Base-by-base conservation (phyloP, 2,888 invertebrate species). In the Andrena flavipes region DNA sequence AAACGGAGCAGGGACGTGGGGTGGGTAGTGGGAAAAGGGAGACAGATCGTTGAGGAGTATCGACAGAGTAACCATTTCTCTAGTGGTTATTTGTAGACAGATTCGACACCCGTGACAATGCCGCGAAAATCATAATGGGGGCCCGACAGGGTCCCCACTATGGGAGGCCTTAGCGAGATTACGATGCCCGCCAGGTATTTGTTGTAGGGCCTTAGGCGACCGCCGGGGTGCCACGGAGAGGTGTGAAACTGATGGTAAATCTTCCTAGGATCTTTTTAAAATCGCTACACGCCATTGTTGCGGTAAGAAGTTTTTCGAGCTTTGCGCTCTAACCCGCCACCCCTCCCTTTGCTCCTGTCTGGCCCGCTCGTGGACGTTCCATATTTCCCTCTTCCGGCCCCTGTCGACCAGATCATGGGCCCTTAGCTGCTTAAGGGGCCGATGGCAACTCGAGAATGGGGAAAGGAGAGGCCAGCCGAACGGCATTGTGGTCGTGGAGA, bases 21-120 rank as follows among this genome's bases (percentile, higher is more conserved):
- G 10, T 42, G 30, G 26, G 7, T n/a, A 16, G 51, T 54, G 77
- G 76, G 30, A n/a, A 20, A 73, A 65, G 48, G 51, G 60, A 78
- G 23, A 80, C 62, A 74, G 76, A 67, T 63, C 62, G 74, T 33
- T 30, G 72, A 82, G 77, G 71, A 88, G 87, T 88, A 85, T 85
- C 82, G 87, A 89, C 83, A 82, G 82, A 87, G 90, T 89, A 91
- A 92, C 91, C 87, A 92, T 92, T 91, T 91, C 91, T 93, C 92
- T 93, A 92, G 92, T 92, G 93, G 93, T 93, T 93, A 93, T 93
- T 94, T 93, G 93, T 92, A 92, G 93, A 94, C 93, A 92, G 91
- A 93, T 94, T 94, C 94, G 93, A 94, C 93, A 93, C 90, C 54
- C 89, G 88, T 87, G 91, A 94, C 94, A 94, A 94, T 93, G 88